A percentile compares a stretch with the other conserved stretches of the same genome.
phyloP scores from a whole-genome alignment of 2,888 invertebrate species.

The Blera fallax region DNA sequence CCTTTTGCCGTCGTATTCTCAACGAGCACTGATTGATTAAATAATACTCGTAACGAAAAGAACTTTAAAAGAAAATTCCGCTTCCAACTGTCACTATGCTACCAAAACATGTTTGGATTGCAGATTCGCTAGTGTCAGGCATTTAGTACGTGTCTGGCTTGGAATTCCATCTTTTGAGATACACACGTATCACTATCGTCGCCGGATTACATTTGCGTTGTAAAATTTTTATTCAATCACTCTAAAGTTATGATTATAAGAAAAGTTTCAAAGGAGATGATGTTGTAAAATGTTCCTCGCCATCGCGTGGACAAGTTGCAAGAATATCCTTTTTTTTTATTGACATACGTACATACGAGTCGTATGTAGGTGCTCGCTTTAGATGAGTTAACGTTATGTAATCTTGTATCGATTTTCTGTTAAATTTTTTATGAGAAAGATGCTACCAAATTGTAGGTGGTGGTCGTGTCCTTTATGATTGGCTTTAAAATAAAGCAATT shows the following conservation, averaged over 20 bases:
- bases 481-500: background rate
- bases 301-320: background rate
- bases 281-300: conserved; percentile 38
- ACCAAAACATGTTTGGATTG: conserved; percentile 31
- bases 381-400: background rate
- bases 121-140: conserved; percentile 15
- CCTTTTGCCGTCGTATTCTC: background rate
- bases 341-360: too few species aligned
- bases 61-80: background rate
- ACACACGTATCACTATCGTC: background rate
- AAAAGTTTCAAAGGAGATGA: conserved; percentile 48
- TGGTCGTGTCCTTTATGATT: background rate
- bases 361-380: too few species aligned
- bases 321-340: background rate
- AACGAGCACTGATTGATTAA: conserved; percentile 43
- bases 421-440: background rate
- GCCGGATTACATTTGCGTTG: conserved; percentile 9
- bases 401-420: conserved; percentile 3
- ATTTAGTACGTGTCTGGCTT: background rate
- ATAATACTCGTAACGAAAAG: conserved; percentile 15
- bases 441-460: background rate
- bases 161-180: background rate
- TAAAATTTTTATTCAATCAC: conserved; percentile 59
- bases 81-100: conserved; percentile 28
- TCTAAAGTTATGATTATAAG: conserved; percentile 53